These are phyloP conservation scores for Patella depressa DNA, from an alignment of 2,888 invertebrate genomes.

Conservation along the genomic window DNA sequence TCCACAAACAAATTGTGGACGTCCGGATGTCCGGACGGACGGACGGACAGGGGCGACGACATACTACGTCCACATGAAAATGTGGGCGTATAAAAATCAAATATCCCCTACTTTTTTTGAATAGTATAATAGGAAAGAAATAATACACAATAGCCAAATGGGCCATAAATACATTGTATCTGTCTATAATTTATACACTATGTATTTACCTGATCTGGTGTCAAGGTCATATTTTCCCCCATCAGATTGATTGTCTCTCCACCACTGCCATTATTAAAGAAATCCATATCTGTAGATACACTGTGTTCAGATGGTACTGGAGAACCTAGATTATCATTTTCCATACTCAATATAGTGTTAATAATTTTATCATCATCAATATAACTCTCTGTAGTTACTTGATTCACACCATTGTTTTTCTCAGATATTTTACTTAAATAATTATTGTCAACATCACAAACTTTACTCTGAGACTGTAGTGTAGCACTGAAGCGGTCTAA, in stretches of 20 bases:
- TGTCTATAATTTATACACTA: slow-evolving; percentile 32
- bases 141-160: too few species aligned
- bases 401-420: neutral
- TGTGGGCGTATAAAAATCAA: too few species aligned
- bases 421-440: neutral
- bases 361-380: slow-evolving; percentile 56
- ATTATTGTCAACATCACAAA: neutral
- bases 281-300: slow-evolving; percentile 19
- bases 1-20: too few species aligned
- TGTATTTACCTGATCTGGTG: slow-evolving; percentile 58
- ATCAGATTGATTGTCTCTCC: slow-evolving; percentile 34
- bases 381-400: slow-evolving; percentile 14
- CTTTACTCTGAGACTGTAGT: neutral
- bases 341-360: slow-evolving; percentile 63
- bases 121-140: too few species aligned
- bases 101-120: too few species aligned
- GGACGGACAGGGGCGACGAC: too few species aligned
- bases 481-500: slow-evolving; percentile 4
- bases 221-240: slow-evolving; percentile 54
- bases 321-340: slow-evolving; percentile 45
- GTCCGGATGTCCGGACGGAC: too few species aligned
- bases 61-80: too few species aligned
- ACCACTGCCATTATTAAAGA: slow-evolving; percentile 25
- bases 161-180: too few species aligned
- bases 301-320: slow-evolving; percentile 25